Percentiles rank a stretch among this genome's conserved stretches.
Conservation (phyloP, 2,797 vertebrate genomes). For the Tolypeutes matacus region DNA sequence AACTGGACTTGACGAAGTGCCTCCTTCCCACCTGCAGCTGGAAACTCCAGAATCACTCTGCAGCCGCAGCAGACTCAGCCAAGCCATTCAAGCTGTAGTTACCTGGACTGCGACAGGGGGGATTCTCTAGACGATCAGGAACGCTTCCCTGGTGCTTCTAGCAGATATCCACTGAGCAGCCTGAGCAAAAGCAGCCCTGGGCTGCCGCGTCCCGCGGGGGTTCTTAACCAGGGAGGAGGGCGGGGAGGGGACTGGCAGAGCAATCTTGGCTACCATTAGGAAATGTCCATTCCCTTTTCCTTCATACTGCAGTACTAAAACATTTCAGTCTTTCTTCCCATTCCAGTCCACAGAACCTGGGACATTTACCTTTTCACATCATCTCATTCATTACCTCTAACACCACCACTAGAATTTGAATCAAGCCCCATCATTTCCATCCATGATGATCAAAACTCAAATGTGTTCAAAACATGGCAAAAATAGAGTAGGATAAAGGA, state of each 20-base stretch:
- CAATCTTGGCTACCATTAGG: not conserved
- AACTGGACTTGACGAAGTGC: not conserved
- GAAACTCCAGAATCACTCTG: not conserved
- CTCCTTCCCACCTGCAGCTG: not conserved
- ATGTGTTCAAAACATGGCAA: not conserved
- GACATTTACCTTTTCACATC: not conserved
- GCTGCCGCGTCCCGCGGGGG: rapidly evolving
- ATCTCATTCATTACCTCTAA: not conserved
- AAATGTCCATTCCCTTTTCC: not conserved
- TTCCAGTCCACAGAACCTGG: not conserved
- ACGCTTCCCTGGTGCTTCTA: not conserved
- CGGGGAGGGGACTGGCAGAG: not conserved
- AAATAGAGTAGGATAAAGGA: not conserved
- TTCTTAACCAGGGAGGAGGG: rapidly evolving
- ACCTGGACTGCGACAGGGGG: not conserved
- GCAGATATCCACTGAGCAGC: not conserved
- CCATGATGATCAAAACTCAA: not conserved
- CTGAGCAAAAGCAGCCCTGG: rapidly evolving
- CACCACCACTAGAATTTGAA: not conserved
- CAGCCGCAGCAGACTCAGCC: not conserved
- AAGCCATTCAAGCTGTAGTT: not conserved
- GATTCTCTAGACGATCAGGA: not conserved
- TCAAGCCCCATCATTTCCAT: not conserved
- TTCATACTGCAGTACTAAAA: not conserved
- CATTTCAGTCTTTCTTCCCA: not conserved